Percentiles rank a stretch among this genome's conserved stretches.
These are phyloP conservation scores for Drosophila quadrilineata DNA, from an alignment of 1,140 invertebrate species.

Conservation along the genomic window DNA sequence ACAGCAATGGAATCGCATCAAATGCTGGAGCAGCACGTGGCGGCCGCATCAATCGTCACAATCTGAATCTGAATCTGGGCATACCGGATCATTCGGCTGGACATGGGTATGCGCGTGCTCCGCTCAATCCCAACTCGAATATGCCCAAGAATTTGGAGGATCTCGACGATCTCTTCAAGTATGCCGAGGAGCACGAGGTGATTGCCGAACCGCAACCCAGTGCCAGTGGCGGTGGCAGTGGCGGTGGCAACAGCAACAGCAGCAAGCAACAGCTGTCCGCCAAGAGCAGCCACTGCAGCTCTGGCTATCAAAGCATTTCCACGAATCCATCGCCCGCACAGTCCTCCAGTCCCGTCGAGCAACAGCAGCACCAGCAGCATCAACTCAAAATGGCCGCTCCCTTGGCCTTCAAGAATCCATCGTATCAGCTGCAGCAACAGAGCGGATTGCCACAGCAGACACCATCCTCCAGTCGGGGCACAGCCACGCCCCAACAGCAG, in stretches of 20 bases:
- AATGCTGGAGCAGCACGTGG: background rate
- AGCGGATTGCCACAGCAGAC: slow-evolving; percentile 7
- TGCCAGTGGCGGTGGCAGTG: slow-evolving; percentile 58
- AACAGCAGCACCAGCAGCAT: slow-evolving; percentile 84
- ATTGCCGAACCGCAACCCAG: slow-evolving; percentile 70
- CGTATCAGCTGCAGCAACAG: slow-evolving; percentile 86
- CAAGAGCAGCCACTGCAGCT: slow-evolving; percentile 89
- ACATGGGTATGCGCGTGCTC: slow-evolving; percentile 80
- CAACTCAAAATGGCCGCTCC: slow-evolving; percentile 82
- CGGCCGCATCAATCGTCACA: slow-evolving; percentile 45
- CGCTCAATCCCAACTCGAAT: slow-evolving; percentile 79
- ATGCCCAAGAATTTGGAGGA: slow-evolving; percentile 86
- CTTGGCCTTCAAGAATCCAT: slow-evolving; percentile 93
- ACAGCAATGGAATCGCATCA: too few species aligned
- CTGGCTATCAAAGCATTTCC: slow-evolving; percentile 94
- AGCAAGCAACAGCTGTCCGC: slow-evolving; percentile 82
- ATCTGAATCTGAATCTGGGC: slow-evolving; percentile 73
- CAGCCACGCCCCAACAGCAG: slow-evolving; percentile 25
- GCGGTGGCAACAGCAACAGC: slow-evolving; percentile 74
- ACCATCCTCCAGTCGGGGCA: slow-evolving; percentile 4
- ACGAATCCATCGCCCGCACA: slow-evolving; percentile 89
- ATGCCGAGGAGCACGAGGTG: slow-evolving; percentile 85
- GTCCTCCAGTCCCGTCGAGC: slow-evolving; percentile 94
- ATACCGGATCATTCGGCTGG: slow-evolving; percentile 78
- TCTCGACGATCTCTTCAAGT: slow-evolving; percentile 87